phyloP scores from a whole-genome alignment of 1,140 invertebrate genomes.

The Drosophila trapezifrons region DNA sequence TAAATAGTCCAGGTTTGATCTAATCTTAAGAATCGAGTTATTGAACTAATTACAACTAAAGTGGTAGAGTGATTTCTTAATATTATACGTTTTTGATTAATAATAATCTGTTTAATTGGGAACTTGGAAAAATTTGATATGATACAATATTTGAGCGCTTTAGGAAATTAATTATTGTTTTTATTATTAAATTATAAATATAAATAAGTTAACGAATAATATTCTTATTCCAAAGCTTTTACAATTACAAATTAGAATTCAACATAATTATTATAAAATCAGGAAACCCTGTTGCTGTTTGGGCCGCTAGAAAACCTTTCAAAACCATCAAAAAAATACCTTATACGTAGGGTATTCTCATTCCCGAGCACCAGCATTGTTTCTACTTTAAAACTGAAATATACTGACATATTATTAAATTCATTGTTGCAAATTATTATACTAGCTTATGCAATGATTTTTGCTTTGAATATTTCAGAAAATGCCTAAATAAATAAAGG shows the following conservation, averaged over 20 bases:
- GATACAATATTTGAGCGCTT: neutral
- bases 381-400: neutral
- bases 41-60: neutral
- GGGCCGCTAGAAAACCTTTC: no score
- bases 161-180: neutral
- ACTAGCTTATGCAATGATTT: neutral
- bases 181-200: neutral
- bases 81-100: neutral
- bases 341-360: neutral
- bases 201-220: no score
- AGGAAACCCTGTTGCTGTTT: no score
- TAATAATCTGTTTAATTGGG: neutral
- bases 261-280: no score
- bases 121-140: neutral
- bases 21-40: neutral
- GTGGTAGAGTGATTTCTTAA: no score
- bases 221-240: no score
- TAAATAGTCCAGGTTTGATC: neutral
- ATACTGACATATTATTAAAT: slow-evolving; percentile 1
- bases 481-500: neutral
- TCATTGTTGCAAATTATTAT: slow-evolving; percentile 6
- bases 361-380: no score
- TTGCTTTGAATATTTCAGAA: neutral
- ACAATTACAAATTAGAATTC: no score
- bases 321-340: no score